phyloP scores from a whole-genome alignment of 2,797 vertebrate species.

The Poecilia velifera region DNA sequence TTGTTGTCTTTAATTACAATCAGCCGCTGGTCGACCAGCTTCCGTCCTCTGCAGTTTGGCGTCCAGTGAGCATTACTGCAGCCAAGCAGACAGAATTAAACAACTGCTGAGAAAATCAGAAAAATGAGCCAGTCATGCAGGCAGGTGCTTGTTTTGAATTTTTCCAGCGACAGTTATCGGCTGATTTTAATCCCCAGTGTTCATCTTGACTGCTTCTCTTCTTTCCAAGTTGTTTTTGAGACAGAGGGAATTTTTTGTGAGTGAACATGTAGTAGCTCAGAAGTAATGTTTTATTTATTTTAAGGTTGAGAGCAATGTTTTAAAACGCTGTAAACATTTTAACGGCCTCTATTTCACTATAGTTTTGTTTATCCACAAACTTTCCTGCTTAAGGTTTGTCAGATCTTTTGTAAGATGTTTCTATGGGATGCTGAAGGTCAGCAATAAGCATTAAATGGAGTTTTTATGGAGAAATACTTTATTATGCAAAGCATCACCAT shows the following conservation, averaged over 20 bases:
- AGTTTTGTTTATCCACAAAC: not conserved
- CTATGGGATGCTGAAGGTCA: not conserved
- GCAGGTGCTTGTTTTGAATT: not conserved
- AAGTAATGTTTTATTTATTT: not conserved
- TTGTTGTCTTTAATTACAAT: not conserved
- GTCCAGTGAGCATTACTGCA: constrained; percentile 14
- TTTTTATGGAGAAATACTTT: not conserved
- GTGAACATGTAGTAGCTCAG: constrained; percentile 19
- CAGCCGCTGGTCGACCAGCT: constrained; percentile 14
- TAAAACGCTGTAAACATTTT: not conserved
- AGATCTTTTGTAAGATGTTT: not conserved
- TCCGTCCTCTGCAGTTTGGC: not conserved
- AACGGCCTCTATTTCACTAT: too few relatives aligned
- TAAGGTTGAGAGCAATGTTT: not conserved
- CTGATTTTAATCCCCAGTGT: constrained; percentile 11
- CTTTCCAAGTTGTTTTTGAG: constrained; percentile 14
- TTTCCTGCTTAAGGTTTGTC: not conserved
- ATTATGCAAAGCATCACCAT: not conserved
- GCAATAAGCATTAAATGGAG: not conserved
- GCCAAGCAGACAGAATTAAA: constrained; percentile 33
- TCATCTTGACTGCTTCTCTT: constrained; percentile 1
- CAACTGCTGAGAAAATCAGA: constrained; percentile 36
- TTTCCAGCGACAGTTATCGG: not conserved
- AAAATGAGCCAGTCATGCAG: constrained; percentile 47
- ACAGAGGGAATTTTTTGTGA: not conserved